A percentile compares a stretch with the other conserved stretches of the same genome.
Evolutionary conservation across 2,113 vertebrate species (phyloP).

Genomic region (Craseonycteris thonglongyai): DNA sequence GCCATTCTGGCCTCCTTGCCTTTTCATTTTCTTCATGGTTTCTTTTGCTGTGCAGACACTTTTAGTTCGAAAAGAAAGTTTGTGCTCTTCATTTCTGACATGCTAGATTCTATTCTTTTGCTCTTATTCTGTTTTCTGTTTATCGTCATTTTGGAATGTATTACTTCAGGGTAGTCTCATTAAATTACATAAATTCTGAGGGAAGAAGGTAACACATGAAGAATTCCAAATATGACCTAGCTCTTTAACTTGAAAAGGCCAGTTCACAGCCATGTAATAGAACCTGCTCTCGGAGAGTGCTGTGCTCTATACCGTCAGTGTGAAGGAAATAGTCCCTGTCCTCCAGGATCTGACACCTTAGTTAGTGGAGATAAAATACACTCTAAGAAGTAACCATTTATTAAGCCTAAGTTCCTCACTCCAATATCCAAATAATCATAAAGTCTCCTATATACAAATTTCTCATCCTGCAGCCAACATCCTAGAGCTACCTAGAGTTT

Average conservation of each 20-base stretch:
- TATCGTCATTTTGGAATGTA: not conserved
- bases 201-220: not conserved
- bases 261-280: not conserved
- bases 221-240: not conserved
- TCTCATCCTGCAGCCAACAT: not conserved
- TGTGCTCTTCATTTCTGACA: not conserved
- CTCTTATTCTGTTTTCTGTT: not conserved
- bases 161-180: not conserved
- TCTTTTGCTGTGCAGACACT: not conserved
- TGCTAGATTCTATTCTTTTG: not conserved
- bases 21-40: not conserved
- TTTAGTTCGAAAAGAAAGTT: not conserved
- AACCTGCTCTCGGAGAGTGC: not conserved
- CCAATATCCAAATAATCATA: not conserved
- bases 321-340: not conserved
- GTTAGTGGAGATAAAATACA: not conserved
- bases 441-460: not conserved
- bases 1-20: no score
- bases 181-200: not conserved
- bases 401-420: not conserved
- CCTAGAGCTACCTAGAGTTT: not conserved
- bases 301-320: not conserved
- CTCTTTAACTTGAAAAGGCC: not conserved
- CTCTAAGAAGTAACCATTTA: not conserved
- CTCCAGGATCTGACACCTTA: not conserved